A percentile compares a stretch with the other conserved stretches of the same genome.
These are phyloP conservation scores for Erebia aethiops DNA, from an alignment of 2,888 invertebrate species.

Conservation along the genomic window DNA sequence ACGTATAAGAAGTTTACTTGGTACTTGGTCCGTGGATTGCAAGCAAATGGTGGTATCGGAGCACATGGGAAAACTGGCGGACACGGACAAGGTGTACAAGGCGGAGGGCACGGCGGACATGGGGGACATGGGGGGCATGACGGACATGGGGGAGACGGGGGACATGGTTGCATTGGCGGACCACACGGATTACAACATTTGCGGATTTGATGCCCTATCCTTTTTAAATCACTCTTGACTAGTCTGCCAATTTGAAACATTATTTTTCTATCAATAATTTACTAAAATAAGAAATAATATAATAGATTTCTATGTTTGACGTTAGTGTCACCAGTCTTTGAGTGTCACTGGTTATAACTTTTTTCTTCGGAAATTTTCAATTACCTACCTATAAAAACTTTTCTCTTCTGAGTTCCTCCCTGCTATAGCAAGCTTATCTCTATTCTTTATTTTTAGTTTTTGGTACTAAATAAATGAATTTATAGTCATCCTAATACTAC, in stretches of 20 bases:
- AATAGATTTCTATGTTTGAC: too few species aligned
- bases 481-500: too few species aligned
- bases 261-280: not conserved
- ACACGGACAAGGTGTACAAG: slow-evolving; percentile 20
- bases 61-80: slow-evolving; percentile 17
- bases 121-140: slow-evolving; percentile 10
- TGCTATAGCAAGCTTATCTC: too few species aligned
- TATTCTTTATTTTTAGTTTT: too few species aligned
- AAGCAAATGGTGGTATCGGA: slow-evolving; percentile 53
- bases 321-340: too few species aligned
- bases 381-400: too few species aligned
- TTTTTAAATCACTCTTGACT: not conserved
- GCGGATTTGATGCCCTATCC: not conserved
- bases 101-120: slow-evolving; percentile 23
- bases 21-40: slow-evolving; percentile 61
- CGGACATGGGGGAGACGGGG: slow-evolving; percentile 24
- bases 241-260: slow-evolving; percentile 8
- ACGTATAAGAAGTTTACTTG: slow-evolving; percentile 79
- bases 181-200: slow-evolving; percentile 5
- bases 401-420: too few species aligned
- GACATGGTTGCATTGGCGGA: not conserved
- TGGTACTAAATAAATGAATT: too few species aligned
- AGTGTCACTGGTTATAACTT: too few species aligned
- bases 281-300: too few species aligned
- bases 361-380: too few species aligned